Base-by-base conservation (phyloP, 2,797 vertebrate genomes). In the Argya squamiceps region DNA sequence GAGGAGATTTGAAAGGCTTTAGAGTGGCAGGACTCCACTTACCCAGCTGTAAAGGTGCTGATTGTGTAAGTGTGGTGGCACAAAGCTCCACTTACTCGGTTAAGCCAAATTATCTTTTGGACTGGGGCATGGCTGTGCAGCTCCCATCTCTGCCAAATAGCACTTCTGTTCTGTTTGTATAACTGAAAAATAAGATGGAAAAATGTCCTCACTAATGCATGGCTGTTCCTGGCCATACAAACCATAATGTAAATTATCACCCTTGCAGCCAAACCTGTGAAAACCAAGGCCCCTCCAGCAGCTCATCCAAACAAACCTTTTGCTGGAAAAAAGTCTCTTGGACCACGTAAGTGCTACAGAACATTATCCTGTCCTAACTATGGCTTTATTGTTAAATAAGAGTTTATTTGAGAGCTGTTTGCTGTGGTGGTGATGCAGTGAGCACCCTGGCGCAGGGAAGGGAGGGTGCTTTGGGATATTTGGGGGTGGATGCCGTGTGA, bases 261-360 rank as follows among this genome's bases (percentile, higher is more conserved):
- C 11, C 22, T 95, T 97, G 62, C 97, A 97, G 96, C 9, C 55
- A 90, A 39, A 43, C 7, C 5, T 41, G 50, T 5, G 49, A 97
- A 44, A 79, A 11, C 9, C 2, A 88, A 22, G 34, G 5, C 9
- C 5, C 5, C 2, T 80, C 24, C 29, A 41, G 47, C 1, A 1
- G 10, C 20, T 70, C 1, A 16, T 39, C 5, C 12, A 47, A 64
- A 29, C 68, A 89, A 5, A 62, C 1, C 0, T 2, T 0, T 0
- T 30, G 10, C 0, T 55, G 56, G 52, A 6, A 97, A 34, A 76
- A 94, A 92, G 62, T 3, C 47, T 26, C 6, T 0, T 0, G 85
- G 4, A 68, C 22, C 32, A 59, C 4, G 97, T 97, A 77, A 97
- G 97, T 97, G 56, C 62, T 50, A 4, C 75, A 56, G 56, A 82